Evolutionary conservation across 2,113 vertebrate species (phyloP).

Genomic region (Labrus mixtus): DNA sequence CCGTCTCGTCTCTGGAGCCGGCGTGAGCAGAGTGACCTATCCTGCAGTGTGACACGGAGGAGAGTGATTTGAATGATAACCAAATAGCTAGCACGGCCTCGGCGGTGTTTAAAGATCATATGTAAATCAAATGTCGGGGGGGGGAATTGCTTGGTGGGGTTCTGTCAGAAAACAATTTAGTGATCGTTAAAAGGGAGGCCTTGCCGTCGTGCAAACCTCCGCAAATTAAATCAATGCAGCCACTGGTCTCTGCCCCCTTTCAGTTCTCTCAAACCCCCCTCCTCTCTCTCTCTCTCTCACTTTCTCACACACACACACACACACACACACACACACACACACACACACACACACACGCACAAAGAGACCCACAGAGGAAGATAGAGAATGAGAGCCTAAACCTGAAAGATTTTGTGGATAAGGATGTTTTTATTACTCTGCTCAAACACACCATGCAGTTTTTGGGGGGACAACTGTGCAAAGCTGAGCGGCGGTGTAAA

Average conservation of each 20-base stretch:
- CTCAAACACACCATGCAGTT: conserved; percentile 29
- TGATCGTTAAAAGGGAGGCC: conserved; percentile 92
- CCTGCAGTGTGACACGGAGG: conserved; percentile 86
- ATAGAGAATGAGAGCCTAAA: conserved; percentile 51
- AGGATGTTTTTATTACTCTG: conserved; percentile 70
- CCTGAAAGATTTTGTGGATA: conserved; percentile 62
- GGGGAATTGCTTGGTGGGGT: conserved; percentile 86
- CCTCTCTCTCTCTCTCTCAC: conserved; percentile 48
- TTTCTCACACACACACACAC: conserved; percentile 5
- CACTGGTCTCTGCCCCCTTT: conserved; percentile 78
- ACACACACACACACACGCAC: conserved; percentile 28
- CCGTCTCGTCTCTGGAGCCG: conserved; percentile 74
- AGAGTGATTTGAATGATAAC: conserved; percentile 94
- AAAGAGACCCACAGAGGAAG: conserved; percentile 48
- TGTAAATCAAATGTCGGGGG: conserved; percentile 96
- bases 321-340: conserved; percentile 24
- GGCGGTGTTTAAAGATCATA: conserved; percentile 97
- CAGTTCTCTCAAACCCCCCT: conserved; percentile 66
- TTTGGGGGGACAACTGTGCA: conserved; percentile 39
- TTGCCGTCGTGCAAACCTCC: conserved; percentile 85
- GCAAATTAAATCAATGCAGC: conserved; percentile 86
- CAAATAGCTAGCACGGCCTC: conserved; percentile 85
- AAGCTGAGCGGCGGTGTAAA: conserved; percentile 54
- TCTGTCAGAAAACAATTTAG: conserved; percentile 97
- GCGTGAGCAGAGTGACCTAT: conserved; percentile 88